Percentiles rank a stretch among this genome's conserved stretches.
Conservation (phyloP, 2,888 invertebrate species). For the Eupeodes latifasciatus region DNA sequence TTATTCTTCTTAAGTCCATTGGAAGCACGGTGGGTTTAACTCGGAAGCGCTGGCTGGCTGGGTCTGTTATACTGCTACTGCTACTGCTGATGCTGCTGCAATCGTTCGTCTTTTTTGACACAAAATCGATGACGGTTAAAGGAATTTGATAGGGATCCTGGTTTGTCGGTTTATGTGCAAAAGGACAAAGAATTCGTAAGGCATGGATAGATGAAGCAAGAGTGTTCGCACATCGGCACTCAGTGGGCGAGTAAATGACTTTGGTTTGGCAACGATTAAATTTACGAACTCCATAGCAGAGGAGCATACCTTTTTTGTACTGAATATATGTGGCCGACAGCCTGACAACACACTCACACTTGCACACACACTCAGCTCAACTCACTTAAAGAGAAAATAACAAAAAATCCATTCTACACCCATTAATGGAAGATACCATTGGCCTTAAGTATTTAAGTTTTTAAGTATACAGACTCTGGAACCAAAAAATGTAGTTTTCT, state of each 20-base stretch:
- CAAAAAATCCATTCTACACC: constrained; percentile 1
- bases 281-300: constrained; percentile 54
- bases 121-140: constrained; percentile 70
- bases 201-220: background rate
- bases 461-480: background rate
- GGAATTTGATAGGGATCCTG: constrained; percentile 67
- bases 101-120: constrained; percentile 75
- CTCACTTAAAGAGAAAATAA: background rate
- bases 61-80: constrained; percentile 23
- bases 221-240: constrained; percentile 70
- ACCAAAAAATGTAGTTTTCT: background rate
- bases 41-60: constrained; percentile 26
- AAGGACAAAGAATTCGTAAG: background rate
- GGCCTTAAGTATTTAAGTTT: background rate
- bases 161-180: constrained; percentile 49
- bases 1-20: constrained; percentile 75
- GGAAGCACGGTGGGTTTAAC: constrained; percentile 62
- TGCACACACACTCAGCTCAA: background rate
- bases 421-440: constrained; percentile 14
- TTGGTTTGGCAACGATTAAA: constrained; percentile 72
- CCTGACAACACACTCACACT: constrained; percentile 37
- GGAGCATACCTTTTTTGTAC: constrained; percentile 30
- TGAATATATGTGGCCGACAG: constrained; percentile 21
- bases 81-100: constrained; percentile 54
- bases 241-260: constrained; percentile 73